Evolutionary conservation across 1,140 invertebrate genomes (phyloP).

Genomic region (Phymorhynchus buccinoides): DNA sequence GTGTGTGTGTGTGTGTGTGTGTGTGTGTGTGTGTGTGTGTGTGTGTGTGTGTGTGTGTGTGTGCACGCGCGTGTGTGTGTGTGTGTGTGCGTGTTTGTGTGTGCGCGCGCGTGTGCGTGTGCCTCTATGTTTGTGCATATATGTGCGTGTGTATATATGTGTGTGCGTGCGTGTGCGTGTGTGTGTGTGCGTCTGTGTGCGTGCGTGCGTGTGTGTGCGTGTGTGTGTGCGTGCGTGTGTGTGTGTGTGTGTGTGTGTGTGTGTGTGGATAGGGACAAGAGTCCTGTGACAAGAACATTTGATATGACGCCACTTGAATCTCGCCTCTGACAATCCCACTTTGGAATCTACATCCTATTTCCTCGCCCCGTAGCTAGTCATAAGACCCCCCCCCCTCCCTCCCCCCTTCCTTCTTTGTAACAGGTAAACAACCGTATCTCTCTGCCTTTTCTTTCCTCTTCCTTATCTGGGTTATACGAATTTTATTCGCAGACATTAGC

Average conservation of each 20-base stretch:
- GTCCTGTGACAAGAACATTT: not conserved
- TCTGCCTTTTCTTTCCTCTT: not conserved
- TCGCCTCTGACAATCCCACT: not conserved
- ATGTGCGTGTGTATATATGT: not conserved
- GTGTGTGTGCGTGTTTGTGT: no score
- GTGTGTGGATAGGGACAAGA: not conserved
- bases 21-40: conserved; percentile 11
- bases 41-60: not conserved
- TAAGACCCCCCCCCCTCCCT: not conserved
- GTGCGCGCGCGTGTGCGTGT: no score
- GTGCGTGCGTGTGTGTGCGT: conserved; percentile 17
- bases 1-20: conserved; percentile 12
- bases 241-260: no score
- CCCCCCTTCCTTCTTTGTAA: not conserved
- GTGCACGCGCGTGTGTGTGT: not conserved
- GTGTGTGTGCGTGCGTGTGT: no score
- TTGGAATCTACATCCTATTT: not conserved
- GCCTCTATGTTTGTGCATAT: no score
- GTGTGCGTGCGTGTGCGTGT: not conserved
- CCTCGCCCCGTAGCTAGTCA: not conserved
- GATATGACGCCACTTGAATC: not conserved
- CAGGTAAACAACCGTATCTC: not conserved
- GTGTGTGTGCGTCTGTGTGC: no score
- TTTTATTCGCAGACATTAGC: no score
- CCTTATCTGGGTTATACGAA: not conserved